Base-by-base conservation (phyloP, 2,888 invertebrate genomes). In the Hyposoter dolosus region DNA sequence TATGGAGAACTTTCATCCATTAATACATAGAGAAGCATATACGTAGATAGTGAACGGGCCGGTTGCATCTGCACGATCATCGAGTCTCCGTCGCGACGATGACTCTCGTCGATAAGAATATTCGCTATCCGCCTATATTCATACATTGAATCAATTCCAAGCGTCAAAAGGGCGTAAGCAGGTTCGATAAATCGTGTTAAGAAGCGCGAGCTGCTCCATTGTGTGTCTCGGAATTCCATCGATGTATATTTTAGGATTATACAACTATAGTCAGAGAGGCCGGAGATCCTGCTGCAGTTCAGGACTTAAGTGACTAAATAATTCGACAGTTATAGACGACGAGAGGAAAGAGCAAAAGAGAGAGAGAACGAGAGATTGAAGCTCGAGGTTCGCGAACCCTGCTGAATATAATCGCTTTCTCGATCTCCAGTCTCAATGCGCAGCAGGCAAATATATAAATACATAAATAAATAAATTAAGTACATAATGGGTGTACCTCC, bases 401-500 rank as follows among this genome's bases (percentile, higher is more conserved):
- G 56, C 40, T 83, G 83, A 45, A 83, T 83, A 65, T 68, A 83
- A 78, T 83, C 78, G 78, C 78, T 83, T 78, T 78, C 78, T 66
- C 78, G 78, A 83, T 74, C 78, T 72, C 35, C 63, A 28, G 35
- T 72, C 53, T 56, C 65, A 50, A 50, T 65, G 71, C 50, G 40
- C 40, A 32, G 45, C 40, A 28, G 32, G 19, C 17, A 15, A 40
- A 53, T n/a, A n/a, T 19, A 50, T 53, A 32, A n/a, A 50, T 50
- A 28, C 10, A 50, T 53, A 50, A n/a, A n/a, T 71, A 50, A 32
- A 19, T 19, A 40, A 66, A 40, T 66, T n/a, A 10, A 60, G 28
- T 60, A 28, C 15, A 28, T 15, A 15, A 28, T 28, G 15, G 15
- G 15, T 28, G 12, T 56, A 56, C 12, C 28, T 23, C 10, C 56